These are phyloP conservation scores for Apolygus lucorum DNA, from an alignment of 1,140 invertebrate species.

Conservation along the genomic window DNA sequence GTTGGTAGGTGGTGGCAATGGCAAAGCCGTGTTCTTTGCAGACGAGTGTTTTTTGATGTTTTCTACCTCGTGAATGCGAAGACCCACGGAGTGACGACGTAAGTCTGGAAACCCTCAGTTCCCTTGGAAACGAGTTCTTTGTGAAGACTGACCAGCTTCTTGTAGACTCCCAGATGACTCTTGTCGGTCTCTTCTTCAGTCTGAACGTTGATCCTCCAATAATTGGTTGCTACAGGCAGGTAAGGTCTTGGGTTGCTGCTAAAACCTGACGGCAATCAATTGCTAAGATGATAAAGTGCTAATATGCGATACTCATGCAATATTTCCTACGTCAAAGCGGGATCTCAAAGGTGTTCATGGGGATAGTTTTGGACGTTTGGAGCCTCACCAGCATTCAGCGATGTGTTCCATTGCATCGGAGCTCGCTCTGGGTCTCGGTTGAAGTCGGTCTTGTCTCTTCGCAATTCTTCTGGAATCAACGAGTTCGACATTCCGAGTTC, in stretches of 20 bases:
- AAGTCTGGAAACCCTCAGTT: background rate
- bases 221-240: conserved; percentile 54
- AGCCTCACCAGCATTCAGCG: conserved; percentile 31
- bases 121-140: background rate
- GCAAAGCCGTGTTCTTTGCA: too few relatives aligned
- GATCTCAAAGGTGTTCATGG: too few relatives aligned
- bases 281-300: too few relatives aligned
- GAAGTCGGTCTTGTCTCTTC: conserved; percentile 37
- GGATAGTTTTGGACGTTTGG: too few relatives aligned
- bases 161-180: conserved; percentile 1
- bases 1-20: too few relatives aligned
- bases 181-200: background rate
- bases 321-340: too few relatives aligned
- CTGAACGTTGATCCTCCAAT: conserved; percentile 43
- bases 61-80: background rate
- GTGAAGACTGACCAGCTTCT: background rate
- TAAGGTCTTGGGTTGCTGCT: conserved; percentile 42
- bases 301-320: too few relatives aligned
- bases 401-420: conserved; percentile 64
- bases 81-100: background rate
- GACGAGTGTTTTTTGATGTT: too few relatives aligned
- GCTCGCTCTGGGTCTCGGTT: conserved; percentile 55
- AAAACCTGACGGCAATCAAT: too few relatives aligned
- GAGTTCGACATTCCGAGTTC: conserved; percentile 66
- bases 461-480: conserved; percentile 40